A percentile compares a stretch with the other conserved stretches of the same genome.
These are phyloP conservation scores for Apistogramma diplotaenia DNA, from an alignment of 2,113 vertebrate genomes.

Conservation along the genomic window DNA sequence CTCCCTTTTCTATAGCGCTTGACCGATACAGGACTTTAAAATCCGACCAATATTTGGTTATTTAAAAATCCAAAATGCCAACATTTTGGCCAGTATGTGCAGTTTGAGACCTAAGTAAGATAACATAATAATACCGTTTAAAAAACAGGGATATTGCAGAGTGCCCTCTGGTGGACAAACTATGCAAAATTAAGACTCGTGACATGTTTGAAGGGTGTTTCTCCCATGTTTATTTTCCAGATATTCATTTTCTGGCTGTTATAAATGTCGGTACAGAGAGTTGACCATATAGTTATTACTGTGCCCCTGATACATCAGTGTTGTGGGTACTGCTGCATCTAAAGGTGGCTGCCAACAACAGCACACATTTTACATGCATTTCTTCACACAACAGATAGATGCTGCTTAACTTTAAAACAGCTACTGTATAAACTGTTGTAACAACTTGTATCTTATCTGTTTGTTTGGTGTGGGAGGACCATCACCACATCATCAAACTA, in stretches of 20 bases:
- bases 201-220: not conserved
- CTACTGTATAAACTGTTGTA: not conserved
- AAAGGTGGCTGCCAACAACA: not conserved
- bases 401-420: not conserved
- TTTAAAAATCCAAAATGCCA: not conserved
- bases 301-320: too few relatives aligned
- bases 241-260: not conserved
- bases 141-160: not conserved
- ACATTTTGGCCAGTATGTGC: not conserved
- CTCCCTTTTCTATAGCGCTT: too few relatives aligned
- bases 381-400: rapidly evolving
- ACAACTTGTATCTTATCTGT: rapidly evolving
- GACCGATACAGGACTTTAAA: too few relatives aligned
- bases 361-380: not conserved
- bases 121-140: not conserved
- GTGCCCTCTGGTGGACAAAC: not conserved
- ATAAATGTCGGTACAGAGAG: not conserved
- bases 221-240: not conserved
- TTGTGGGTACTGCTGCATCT: not conserved
- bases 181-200: not conserved
- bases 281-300: not conserved
- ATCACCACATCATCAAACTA: too few relatives aligned
- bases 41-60: too few relatives aligned
- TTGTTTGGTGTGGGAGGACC: too few relatives aligned
- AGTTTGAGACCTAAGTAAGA: not conserved